Evolutionary conservation across 2,888 invertebrate species (phyloP).

Genomic region (Zygaena filipendulae): DNA sequence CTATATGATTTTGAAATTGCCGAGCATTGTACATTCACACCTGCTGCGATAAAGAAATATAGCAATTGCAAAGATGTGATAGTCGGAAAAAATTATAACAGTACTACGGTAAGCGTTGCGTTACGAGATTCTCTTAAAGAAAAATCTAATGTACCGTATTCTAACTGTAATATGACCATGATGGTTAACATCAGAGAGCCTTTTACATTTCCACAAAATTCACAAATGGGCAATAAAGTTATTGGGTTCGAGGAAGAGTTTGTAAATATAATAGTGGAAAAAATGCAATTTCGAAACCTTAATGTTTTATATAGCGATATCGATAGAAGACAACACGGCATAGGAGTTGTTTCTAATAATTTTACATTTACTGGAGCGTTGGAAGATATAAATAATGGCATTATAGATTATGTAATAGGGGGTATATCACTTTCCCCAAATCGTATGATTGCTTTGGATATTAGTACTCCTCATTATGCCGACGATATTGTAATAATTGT

Average conservation of each 20-base stretch:
- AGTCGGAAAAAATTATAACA: no score
- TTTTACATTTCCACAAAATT: conserved; percentile 1
- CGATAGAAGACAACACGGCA: neutral
- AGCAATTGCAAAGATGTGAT: conserved; percentile 1
- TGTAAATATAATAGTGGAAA: conserved; percentile 6
- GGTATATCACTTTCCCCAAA: conserved; percentile 4
- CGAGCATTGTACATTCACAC: conserved; percentile 11
- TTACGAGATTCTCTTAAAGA: no score
- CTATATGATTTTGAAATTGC: conserved; percentile 10
- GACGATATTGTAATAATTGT: conserved; percentile 8
- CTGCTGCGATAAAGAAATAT: conserved; percentile 6
- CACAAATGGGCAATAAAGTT: neutral
- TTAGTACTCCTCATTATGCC: conserved; percentile 9
- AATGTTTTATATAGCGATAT: conserved; percentile 1
- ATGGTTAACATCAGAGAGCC: conserved; percentile 3
- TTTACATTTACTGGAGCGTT: conserved; percentile 8
- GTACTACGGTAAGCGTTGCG: no score
- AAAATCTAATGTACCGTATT: conserved; percentile 9
- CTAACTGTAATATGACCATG: conserved; percentile 9
- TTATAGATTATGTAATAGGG: conserved; percentile 8
- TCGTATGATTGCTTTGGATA: conserved; percentile 9
- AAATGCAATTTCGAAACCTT: conserved; percentile 5
- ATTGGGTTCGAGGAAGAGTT: conserved; percentile 11
- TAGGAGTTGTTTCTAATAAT: conserved; percentile 7
- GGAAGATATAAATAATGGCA: conserved; percentile 3